phyloP scores from a whole-genome alignment of 2,113 vertebrate genomes.

The Gila orcuttii region DNA sequence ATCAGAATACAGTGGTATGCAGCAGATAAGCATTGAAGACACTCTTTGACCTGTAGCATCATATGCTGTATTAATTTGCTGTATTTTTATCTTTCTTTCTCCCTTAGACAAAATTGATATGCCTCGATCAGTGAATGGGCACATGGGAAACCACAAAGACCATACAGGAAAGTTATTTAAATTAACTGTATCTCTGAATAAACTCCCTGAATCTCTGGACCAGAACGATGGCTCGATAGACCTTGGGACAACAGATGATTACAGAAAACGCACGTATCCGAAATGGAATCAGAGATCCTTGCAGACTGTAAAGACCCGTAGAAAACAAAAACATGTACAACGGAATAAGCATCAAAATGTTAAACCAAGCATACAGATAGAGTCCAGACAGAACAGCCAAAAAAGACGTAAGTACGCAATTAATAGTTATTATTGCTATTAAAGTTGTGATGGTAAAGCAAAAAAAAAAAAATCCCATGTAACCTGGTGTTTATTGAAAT shows the following conservation, averaged over 20 bases:
- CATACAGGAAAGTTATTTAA: background rate
- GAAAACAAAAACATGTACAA: conserved; percentile 6
- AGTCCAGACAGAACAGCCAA: conserved; percentile 10
- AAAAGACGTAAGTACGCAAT: conserved; percentile 17
- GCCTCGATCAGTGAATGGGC: background rate
- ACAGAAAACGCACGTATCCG: background rate
- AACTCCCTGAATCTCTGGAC: conserved; percentile 47
- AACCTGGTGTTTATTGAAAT: background rate
- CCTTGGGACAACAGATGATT: background rate
- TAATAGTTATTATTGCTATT: background rate
- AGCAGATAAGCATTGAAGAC: background rate
- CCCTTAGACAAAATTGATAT: conserved; percentile 8
- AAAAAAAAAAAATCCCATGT: background rate
- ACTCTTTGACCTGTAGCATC: background rate
- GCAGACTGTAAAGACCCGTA: background rate
- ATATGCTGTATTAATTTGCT: background rate
- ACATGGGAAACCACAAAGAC: background rate
- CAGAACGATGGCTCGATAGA: conserved; percentile 25
- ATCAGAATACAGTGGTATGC: conserved; percentile 43
- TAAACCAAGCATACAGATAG: background rate
- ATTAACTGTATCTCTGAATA: conserved; percentile 49
- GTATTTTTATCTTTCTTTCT: background rate
- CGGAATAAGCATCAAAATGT: conserved; percentile 33
- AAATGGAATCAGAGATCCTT: background rate
- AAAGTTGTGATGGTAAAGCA: background rate